Conservation (phyloP, 2,797 vertebrate genomes). For the Novumbra hubbsi region DNA sequence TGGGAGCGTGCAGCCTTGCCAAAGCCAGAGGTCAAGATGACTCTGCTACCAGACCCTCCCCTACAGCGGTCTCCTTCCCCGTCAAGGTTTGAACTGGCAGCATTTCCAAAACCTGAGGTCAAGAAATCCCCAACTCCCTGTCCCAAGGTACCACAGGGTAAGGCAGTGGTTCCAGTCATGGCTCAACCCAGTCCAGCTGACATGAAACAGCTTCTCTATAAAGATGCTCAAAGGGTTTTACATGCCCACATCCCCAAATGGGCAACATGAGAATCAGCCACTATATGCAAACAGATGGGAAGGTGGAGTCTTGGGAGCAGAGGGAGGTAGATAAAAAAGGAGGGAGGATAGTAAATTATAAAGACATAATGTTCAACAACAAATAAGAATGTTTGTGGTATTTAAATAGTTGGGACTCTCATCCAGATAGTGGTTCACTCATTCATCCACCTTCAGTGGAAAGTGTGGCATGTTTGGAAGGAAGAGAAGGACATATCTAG, state of each 20-base stretch:
- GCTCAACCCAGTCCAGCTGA: conserved; percentile 30
- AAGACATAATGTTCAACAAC: conserved; percentile 55
- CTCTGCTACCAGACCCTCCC: neutral
- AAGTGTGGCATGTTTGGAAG: neutral
- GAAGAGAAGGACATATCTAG: no score
- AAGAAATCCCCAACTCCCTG: neutral
- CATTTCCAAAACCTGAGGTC: neutral
- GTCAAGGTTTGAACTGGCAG: neutral
- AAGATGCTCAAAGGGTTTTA: conserved; percentile 54
- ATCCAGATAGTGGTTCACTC: neutral
- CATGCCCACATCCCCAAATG: conserved; percentile 55
- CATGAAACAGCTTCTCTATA: conserved; percentile 45
- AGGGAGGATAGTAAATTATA: conserved; percentile 64
- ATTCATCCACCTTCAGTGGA: neutral
- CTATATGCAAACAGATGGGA: conserved; percentile 56
- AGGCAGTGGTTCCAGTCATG: neutral
- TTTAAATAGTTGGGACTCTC: neutral
- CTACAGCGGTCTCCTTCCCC: neutral
- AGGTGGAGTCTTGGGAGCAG: conserved; percentile 56
- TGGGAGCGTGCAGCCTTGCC: neutral
- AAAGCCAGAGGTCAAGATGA: neutral
- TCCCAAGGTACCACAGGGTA: conserved; percentile 11
- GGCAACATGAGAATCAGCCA: conserved; percentile 58
- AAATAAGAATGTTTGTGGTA: conserved; percentile 18
- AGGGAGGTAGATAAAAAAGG: conserved; percentile 65